Evolutionary conservation across 2,797 vertebrate genomes (phyloP).

Genomic region (Anabas testudineus): DNA sequence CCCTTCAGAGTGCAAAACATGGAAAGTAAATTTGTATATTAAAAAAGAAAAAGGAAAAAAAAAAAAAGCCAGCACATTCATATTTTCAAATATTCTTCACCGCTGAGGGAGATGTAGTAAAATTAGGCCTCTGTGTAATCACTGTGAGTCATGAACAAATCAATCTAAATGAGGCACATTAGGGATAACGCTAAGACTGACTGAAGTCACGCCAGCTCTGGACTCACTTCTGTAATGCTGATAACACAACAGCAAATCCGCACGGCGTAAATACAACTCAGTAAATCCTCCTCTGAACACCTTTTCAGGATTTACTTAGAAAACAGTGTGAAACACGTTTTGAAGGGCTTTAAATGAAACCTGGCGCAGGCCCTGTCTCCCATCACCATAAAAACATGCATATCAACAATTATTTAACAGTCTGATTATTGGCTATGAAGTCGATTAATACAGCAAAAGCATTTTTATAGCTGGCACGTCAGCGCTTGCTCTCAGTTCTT

Average conservation of each 20-base stretch:
- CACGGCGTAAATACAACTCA: conserved; percentile 7
- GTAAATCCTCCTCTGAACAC: conserved; percentile 23
- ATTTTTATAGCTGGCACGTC: conserved; percentile 39
- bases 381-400: conserved; percentile 28
- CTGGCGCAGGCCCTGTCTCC: not conserved
- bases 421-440: conserved; percentile 21
- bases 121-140: conserved; percentile 39
- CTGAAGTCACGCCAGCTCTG: conserved; percentile 32
- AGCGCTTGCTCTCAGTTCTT: conserved; percentile 24
- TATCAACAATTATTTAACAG: conserved; percentile 42
- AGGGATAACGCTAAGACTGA: conserved; percentile 32
- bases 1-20: conserved; percentile 12
- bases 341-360: conserved; percentile 15
- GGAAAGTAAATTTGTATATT: not conserved
- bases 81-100: conserved; percentile 3
- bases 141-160: conserved; percentile 41
- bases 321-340: conserved; percentile 9
- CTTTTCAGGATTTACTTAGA: not conserved
- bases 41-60: not conserved
- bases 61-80: not conserved
- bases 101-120: conserved; percentile 31
- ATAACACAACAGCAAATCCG: conserved; percentile 13
- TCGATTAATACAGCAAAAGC: conserved; percentile 27
- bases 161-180: conserved; percentile 44
- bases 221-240: conserved; percentile 34